phyloP scores from a whole-genome alignment of 2,113 vertebrate genomes.

The Cyphomyrus plagiostoma region DNA sequence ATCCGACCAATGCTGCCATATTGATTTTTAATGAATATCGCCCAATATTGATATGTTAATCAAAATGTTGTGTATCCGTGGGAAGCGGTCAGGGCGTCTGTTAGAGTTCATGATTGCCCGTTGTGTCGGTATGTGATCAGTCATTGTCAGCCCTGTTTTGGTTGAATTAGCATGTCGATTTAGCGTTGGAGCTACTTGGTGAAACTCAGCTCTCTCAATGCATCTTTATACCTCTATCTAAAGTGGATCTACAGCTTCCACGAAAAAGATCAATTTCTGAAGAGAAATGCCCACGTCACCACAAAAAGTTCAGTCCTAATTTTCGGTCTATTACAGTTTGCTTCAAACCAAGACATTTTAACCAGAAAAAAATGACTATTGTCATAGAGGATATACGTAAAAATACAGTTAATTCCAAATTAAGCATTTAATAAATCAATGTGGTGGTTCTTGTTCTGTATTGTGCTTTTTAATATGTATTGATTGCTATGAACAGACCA shows the following conservation, averaged over 20 bases:
- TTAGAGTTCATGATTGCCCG: no score
- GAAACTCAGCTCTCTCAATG: neutral
- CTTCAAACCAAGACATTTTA: neutral
- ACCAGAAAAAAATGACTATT: neutral
- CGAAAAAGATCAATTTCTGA: neutral
- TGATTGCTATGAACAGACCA: neutral
- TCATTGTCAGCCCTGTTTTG: neutral
- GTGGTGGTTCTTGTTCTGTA: neutral
- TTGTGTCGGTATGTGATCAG: neutral
- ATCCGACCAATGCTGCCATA: neutral
- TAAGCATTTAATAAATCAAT: neutral
- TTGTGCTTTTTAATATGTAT: neutral
- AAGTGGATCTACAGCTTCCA: neutral
- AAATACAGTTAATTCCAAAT: neutral
- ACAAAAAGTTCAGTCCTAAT: neutral
- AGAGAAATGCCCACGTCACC: neutral
- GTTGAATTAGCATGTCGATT: no score
- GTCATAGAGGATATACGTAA: neutral
- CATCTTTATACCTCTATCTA: neutral
- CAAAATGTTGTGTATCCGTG: neutral
- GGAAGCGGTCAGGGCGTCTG: neutral
- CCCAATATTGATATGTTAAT: neutral
- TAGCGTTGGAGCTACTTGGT: no score
- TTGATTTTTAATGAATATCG: neutral
- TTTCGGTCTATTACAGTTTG: neutral